Percentiles rank a stretch among this genome's conserved stretches.
phyloP scores from a whole-genome alignment of 1,140 invertebrate genomes.

The Drosophila kanapiae region DNA sequence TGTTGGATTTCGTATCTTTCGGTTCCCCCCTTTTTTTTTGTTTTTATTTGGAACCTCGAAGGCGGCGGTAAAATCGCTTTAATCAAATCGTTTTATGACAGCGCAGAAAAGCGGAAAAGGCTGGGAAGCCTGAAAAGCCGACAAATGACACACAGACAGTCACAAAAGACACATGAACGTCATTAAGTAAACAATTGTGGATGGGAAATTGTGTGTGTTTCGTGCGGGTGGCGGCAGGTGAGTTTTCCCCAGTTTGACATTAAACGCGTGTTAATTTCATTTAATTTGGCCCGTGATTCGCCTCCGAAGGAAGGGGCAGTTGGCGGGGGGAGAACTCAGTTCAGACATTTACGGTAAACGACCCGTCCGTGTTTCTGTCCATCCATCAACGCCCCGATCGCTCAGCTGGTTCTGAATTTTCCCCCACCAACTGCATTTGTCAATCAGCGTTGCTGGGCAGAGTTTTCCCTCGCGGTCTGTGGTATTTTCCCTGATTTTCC shows the following conservation, averaged over 20 bases:
- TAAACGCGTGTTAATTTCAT: conserved; percentile 82
- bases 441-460: conserved; percentile 59
- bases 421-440: conserved; percentile 68
- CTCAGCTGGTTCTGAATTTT: conserved; percentile 31
- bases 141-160: conserved; percentile 69
- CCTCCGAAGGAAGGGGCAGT: background rate
- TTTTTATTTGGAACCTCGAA: conserved; percentile 26
- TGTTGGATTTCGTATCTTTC: conserved; percentile 33
- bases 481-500: conserved; percentile 21
- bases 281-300: conserved; percentile 72
- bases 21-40: background rate
- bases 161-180: conserved; percentile 72
- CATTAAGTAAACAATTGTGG: conserved; percentile 74
- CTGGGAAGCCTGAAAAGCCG: conserved; percentile 58
- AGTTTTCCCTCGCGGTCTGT: conserved; percentile 39
- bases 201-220: conserved; percentile 6
- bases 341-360: conserved; percentile 52
- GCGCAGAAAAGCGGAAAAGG: conserved; percentile 42
- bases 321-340: background rate
- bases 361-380: conserved; percentile 54
- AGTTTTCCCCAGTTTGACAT: conserved; percentile 66
- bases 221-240: conserved; percentile 70
- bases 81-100: conserved; percentile 84
- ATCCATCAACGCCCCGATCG: conserved; percentile 71
- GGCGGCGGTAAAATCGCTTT: conserved; percentile 69